These are phyloP conservation scores for Standfussiana lucernea DNA, from an alignment of 2,888 invertebrate genomes.

Conservation along the genomic window DNA sequence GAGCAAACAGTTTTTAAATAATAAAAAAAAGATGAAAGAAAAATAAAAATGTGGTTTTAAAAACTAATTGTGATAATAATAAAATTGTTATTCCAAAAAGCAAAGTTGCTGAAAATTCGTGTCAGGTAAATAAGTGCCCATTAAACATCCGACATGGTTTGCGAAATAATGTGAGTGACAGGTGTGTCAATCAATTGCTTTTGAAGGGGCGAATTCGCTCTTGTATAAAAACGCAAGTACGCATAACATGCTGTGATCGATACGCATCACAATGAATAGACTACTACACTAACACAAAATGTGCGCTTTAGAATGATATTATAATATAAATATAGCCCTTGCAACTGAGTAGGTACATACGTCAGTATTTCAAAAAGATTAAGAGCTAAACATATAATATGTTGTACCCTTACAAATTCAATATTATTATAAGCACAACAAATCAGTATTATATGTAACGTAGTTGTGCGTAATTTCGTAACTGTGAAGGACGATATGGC, in stretches of 20 bases:
- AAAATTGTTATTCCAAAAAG: neutral
- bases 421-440: no score
- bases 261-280: neutral
- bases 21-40: neutral
- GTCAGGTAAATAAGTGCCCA: conserved; percentile 29
- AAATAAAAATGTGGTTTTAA: conserved; percentile 9
- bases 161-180: conserved; percentile 40
- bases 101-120: conserved; percentile 1
- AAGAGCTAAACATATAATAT: neutral
- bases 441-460: no score
- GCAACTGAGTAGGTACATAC: neutral
- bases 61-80: neutral
- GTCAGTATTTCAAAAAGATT: neutral
- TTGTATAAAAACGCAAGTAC: neutral
- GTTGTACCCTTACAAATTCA: neutral
- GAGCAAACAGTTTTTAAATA: no score
- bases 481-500: no score
- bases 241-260: neutral
- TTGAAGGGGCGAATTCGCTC: neutral
- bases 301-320: neutral
- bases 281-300: no score
- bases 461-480: no score
- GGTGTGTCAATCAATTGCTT: conserved; percentile 33
- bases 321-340: neutral
- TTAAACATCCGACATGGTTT: conserved; percentile 6